Base-by-base conservation (phyloP, 2,113 vertebrate genomes). In the Leiothrix lutea region DNA sequence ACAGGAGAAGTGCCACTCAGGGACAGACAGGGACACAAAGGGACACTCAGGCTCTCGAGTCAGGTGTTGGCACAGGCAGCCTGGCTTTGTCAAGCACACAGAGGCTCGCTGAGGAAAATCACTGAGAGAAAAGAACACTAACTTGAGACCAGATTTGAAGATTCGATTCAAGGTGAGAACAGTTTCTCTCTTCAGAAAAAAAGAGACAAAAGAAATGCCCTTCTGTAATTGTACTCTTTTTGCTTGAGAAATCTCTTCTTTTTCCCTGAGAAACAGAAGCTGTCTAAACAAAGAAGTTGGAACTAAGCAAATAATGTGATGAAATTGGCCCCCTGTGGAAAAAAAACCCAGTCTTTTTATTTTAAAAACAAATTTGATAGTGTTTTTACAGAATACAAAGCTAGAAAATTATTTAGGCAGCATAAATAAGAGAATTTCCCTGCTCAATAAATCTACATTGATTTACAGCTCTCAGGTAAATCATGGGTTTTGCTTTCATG, bases 231-330 rank as follows among this genome's bases (percentile, higher is more conserved):
- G 53, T 40, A 91, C 22, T 60, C 83, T 33, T 83, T 86, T 90
- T 66, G n/a, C 40, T 60, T 71, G 40, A 9, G 38, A 86, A 88
- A 51, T 45, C 42, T 53, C 18, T 29, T 18, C 71, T 54, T n/a
- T n/a, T 54, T 50, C 13, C 44, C 42, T 73, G 29, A 86, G 67
- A 57, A 88, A 86, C 12, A 35, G n/a, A 62, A 80, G 42, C 47
- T 95, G 47, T 44, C 86, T 88, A 92, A 92, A 79, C 47, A 92
- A 84, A 81, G 53, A 50, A 69, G 29, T 29, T 90, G 45, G 33
- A 94, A 65, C 40, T 69, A 84, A 81, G 84, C 65, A 86, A 92
- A 65, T 72, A 57, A 91, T 31, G 50, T 31, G 48, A 72, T 72
- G 22, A 47, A 87, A 82, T 26, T 82, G 42, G 11, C 40, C 21